These are phyloP conservation scores for Megalonaias nervosa DNA, from an alignment of 1,140 invertebrate species.

Conservation along the genomic window DNA sequence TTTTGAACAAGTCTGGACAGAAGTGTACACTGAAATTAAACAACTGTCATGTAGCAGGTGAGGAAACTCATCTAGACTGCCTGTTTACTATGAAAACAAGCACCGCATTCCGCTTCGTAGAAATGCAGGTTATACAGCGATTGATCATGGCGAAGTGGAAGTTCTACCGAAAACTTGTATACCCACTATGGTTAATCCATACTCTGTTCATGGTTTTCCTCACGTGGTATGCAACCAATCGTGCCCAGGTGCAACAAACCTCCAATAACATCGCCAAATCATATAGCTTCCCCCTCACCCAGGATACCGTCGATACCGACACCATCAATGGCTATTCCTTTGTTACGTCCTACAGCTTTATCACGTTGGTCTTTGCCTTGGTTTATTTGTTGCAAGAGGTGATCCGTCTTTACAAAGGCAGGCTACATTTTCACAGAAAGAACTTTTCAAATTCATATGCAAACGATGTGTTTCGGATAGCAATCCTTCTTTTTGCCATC, in stretches of 20 bases:
- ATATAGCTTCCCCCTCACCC: not conserved
- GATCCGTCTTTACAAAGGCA: slow-evolving; percentile 13
- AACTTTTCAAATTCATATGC: slow-evolving; percentile 31
- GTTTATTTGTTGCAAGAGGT: slow-evolving; percentile 18
- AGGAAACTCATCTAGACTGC: slow-evolving; percentile 8
- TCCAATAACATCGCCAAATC: not conserved
- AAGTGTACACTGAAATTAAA: not conserved
- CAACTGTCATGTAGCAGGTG: not conserved
- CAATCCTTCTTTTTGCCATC: slow-evolving; percentile 32
- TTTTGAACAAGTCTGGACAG: not conserved
- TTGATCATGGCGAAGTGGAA: slow-evolving; percentile 28
- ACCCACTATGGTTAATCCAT: slow-evolving; percentile 14
- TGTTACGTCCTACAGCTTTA: slow-evolving; percentile 19
- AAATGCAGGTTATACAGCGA: slow-evolving; percentile 16
- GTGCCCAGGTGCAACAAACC: slow-evolving; percentile 1
- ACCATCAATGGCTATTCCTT: slow-evolving; percentile 3
- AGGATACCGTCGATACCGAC: not conserved
- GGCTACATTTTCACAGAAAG: slow-evolving; percentile 15
- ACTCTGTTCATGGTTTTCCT: slow-evolving; percentile 27
- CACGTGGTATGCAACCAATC: slow-evolving; percentile 5
- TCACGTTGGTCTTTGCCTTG: slow-evolving; percentile 9
- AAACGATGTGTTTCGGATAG: slow-evolving; percentile 40
- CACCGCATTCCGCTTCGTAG: slow-evolving; percentile 20
- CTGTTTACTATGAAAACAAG: slow-evolving; percentile 20
- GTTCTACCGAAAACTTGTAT: slow-evolving; percentile 19